Evolutionary conservation across 1,140 invertebrate species (phyloP).

Genomic region (Brachionus calyciflorus): DNA sequence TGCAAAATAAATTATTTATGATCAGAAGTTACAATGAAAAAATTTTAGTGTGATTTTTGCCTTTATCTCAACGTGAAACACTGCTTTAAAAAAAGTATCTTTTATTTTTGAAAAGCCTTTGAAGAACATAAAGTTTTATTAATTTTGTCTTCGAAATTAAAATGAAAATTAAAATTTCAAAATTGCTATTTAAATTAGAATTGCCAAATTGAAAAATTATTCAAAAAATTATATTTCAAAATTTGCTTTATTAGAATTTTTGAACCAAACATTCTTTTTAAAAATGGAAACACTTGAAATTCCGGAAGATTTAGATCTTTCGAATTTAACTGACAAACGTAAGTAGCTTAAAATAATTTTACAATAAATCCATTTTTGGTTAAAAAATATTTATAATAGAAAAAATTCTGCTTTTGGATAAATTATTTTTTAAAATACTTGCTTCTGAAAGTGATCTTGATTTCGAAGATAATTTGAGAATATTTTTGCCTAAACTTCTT

Average conservation of each 20-base stretch:
- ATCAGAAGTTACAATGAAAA: too few species aligned
- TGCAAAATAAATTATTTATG: too few species aligned
- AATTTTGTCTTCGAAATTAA: conserved; percentile 16
- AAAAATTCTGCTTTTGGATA: conserved; percentile 69
- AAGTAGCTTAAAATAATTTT: neutral
- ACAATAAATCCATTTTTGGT: neutral
- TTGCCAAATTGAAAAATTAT: too few species aligned
- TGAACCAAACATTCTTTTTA: neutral
- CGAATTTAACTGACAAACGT: conserved; percentile 38
- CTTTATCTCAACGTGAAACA: too few species aligned
- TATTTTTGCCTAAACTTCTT: conserved; percentile 82
- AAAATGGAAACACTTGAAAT: conserved; percentile 43
- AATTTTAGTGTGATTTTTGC: too few species aligned
- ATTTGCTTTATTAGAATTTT: neutral
- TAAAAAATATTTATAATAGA: neutral
- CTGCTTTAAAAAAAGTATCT: too few species aligned
- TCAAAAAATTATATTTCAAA: too few species aligned
- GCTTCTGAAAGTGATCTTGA: conserved; percentile 83
- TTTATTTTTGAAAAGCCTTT: too few species aligned
- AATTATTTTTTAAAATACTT: conserved; percentile 81
- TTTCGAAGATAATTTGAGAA: conserved; percentile 73
- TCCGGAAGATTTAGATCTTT: conserved; percentile 41
- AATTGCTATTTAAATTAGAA: too few species aligned
- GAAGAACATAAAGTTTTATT: neutral
- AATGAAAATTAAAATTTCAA: too few species aligned